Conservation (phyloP, 2,113 vertebrate genomes). For the Hipposideros armiger region DNA sequence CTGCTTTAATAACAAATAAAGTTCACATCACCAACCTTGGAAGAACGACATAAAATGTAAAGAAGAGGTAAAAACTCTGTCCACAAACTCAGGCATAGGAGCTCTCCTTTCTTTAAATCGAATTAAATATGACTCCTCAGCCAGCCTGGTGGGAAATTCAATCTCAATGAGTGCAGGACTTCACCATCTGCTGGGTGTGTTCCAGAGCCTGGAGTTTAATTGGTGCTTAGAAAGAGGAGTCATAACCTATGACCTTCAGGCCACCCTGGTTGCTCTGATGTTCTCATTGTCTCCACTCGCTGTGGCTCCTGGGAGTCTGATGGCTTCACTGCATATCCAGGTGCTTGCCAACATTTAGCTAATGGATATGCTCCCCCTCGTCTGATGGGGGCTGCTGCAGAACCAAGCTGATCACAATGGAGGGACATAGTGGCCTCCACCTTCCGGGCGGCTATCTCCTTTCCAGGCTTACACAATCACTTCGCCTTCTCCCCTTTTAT, state of each 20-base stretch:
- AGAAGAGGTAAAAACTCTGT: not conserved
- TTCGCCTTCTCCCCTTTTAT: not conserved
- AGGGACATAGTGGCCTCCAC: accelerated
- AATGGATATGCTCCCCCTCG: accelerated
- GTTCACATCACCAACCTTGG: not conserved
- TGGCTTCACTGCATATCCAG: not conserved
- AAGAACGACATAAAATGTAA: not conserved
- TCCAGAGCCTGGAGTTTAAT: not conserved
- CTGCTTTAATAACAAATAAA: not conserved
- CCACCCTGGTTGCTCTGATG: not conserved
- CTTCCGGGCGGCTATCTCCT: too few species aligned
- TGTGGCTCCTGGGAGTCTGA: not conserved
- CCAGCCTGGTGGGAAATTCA: not conserved
- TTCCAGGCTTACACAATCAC: not conserved
- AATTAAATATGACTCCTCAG: not conserved
- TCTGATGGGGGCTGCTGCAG: not conserved
- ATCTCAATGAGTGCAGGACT: not conserved
- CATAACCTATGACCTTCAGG: not conserved
- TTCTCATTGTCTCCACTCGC: not conserved
- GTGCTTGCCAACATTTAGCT: not conserved
- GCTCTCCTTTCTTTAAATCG: not conserved
- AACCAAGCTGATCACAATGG: accelerated
- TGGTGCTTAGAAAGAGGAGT: not conserved
- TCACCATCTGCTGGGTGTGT: not conserved
- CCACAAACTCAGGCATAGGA: not conserved